These are phyloP conservation scores for Felis catus DNA, from an alignment of 2,113 vertebrate species.

Conservation along the genomic window DNA sequence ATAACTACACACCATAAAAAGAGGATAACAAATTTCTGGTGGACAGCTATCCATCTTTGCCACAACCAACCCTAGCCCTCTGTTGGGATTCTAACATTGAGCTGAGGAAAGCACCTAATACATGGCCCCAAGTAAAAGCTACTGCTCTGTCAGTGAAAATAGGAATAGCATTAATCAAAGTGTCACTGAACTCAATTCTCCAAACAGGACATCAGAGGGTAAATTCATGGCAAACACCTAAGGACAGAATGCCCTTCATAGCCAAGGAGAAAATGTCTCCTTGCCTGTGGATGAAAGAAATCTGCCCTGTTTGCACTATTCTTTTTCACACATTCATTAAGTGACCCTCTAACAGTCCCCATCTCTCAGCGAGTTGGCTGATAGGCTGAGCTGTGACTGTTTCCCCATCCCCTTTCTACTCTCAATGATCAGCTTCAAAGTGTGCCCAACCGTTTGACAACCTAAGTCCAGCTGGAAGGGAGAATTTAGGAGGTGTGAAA, in stretches of 20 bases:
- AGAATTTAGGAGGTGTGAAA: background rate
- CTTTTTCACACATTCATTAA: background rate
- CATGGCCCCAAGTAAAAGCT: conserved; percentile 26
- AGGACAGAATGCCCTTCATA: conserved; percentile 12
- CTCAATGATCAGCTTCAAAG: background rate
- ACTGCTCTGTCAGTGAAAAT: conserved; percentile 44
- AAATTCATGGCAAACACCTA: conserved; percentile 26
- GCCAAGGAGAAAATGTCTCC: background rate
- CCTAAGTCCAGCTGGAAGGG: background rate
- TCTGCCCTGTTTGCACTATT: background rate
- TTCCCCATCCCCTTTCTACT: background rate
- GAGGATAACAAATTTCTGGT: background rate
- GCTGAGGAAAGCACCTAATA: background rate
- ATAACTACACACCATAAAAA: background rate
- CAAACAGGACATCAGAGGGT: conserved; percentile 44
- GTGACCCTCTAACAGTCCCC: background rate
- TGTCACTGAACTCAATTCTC: conserved; percentile 55
- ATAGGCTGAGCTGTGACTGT: background rate
- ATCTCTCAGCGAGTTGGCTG: background rate
- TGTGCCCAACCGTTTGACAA: background rate
- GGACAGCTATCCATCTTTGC: background rate
- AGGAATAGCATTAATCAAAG: conserved; percentile 62
- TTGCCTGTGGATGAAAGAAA: background rate
- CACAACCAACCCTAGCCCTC: background rate
- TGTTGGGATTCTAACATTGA: conserved; percentile 27